Conservation (phyloP, 2,797 vertebrate genomes). For the Megaceryle alcyon region DNA sequence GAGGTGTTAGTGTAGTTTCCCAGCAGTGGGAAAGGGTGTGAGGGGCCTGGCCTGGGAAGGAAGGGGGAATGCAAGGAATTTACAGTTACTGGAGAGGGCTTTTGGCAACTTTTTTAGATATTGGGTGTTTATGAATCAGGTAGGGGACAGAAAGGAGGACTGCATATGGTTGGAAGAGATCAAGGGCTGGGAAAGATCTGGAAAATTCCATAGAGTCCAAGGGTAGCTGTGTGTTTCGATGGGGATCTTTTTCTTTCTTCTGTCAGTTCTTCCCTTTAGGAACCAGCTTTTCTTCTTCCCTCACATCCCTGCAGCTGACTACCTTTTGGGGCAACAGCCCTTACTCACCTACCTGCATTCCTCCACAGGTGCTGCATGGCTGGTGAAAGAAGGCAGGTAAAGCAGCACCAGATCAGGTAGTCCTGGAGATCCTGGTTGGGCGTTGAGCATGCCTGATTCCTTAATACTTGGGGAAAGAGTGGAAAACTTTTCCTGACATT, state of each 20-base stretch:
- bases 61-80: not conserved
- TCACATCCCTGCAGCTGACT: not conserved
- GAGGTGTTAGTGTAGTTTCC: rapidly evolving
- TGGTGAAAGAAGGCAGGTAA: not conserved
- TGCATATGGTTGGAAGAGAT: not conserved
- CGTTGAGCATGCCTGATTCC: not conserved
- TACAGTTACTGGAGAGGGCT: not conserved
- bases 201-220: not conserved
- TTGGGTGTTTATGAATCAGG: not conserved
- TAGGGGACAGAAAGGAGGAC: not conserved
- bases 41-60: not conserved
- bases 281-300: not conserved
- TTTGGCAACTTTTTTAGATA: not conserved
- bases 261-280: not conserved
- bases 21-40: rapidly evolving
- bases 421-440: not conserved
- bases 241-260: not conserved
- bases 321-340: not conserved
- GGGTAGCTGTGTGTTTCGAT: not conserved
- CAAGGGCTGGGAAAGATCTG: not conserved
- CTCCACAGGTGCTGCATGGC: not conserved
- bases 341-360: not conserved
- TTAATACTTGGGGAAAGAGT: not conserved
- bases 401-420: not conserved
- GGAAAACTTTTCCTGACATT: not conserved